Base-by-base conservation (phyloP, 2,113 vertebrate species). In the Ceratotherium simum region DNA sequence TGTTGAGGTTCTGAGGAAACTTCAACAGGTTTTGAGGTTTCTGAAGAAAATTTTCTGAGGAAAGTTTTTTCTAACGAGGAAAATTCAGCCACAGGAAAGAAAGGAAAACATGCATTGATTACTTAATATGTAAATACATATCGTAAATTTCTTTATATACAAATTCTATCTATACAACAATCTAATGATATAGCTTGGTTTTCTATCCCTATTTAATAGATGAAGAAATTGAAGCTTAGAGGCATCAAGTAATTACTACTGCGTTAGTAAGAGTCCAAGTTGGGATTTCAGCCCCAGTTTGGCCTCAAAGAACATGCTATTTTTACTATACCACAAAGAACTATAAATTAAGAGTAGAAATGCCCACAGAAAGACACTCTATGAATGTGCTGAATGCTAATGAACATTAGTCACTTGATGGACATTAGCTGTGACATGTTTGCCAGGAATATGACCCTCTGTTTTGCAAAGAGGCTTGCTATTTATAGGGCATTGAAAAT, bases 401-500 rank as follows among this genome's bases (percentile, higher is more conserved):
- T 67, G 85, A 93, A 76, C 54, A 79, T 81, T 29, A 89, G 81
- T 95, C 96, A 96, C 67, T 60, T 95, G 92, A 96, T 64, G 58
- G 94, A 48, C 90, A 93, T 95, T 78, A 88, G 60, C 48, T 96
- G 39, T 76, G 85, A 96, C 92, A 92, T 20, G 1, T 92, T 86
- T 96, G 62, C 95, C 42, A 76, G 92, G 95, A 96, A 93, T 64
- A 73, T 56, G 76, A 89, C 69, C 78, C 27, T 89, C 54, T 90
- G 95, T 92, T 91, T 79, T 92, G 69, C 82, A 96, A 70, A 70
- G 62, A 97, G 12, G 67, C 67, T 89, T 96, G 80, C 90, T 95
- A 96, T 96, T 97, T 96, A 82, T 90, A 93, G 82, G 56, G n/a
- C 76, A 96, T 62, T 90, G 75, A 91, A 97, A 90, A 93, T 81